Conservation (phyloP, 2,888 invertebrate genomes). For the Tenthredo scrophulariae region DNA sequence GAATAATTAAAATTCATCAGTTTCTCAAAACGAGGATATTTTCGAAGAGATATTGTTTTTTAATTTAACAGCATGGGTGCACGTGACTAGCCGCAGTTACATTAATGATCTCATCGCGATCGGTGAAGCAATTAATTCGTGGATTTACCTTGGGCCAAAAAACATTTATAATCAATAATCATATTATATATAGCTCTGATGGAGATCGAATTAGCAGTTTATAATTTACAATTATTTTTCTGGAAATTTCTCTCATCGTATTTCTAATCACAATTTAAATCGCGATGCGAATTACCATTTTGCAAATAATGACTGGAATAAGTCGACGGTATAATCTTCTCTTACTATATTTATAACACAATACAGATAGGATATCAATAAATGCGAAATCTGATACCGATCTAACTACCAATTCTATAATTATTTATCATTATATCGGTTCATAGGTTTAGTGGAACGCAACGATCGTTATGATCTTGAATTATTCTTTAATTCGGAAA, state of each 20-base stretch:
- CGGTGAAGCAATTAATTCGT: not conserved
- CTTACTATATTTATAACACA: not conserved
- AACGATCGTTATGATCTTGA: not conserved
- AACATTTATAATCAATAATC: not conserved
- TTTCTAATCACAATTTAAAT: not conserved
- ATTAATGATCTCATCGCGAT: slow-evolving; percentile 2
- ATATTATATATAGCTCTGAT: not conserved
- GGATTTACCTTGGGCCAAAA: not conserved
- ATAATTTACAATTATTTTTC: not conserved
- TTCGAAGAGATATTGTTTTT: not conserved
- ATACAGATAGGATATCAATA: not conserved
- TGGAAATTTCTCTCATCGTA: not conserved
- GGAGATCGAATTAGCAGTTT: not conserved
- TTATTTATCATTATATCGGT: not conserved
- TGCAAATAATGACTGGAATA: not conserved
- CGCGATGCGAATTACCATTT: not conserved
- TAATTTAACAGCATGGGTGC: not conserved
- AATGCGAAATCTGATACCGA: not conserved
- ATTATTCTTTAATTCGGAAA: not conserved
- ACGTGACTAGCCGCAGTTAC: not conserved
- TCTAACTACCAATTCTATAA: not conserved
- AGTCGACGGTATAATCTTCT: not conserved
- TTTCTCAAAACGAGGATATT: not conserved
- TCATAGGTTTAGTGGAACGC: not conserved
- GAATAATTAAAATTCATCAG: not conserved